Evolutionary conservation across 2,113 vertebrate genomes (phyloP).

Genomic region (Galemys pyrenaicus): DNA sequence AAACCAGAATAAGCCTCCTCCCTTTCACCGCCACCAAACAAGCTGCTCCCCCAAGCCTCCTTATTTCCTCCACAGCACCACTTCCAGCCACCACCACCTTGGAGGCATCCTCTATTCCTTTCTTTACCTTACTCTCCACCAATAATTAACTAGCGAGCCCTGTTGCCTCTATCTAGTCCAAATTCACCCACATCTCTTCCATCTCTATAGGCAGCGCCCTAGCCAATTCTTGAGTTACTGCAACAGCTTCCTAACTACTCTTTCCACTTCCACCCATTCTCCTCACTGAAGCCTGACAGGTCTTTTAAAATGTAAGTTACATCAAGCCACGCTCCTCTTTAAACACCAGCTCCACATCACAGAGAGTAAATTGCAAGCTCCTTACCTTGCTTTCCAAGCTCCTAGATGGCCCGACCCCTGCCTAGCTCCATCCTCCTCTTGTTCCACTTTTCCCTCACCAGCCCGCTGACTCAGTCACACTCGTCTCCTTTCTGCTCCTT

Average conservation of each 20-base stretch:
- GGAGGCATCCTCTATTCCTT: not conserved
- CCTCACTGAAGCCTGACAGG: not conserved
- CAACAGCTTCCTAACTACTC: not conserved
- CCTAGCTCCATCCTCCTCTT: not conserved
- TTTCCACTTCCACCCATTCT: not conserved
- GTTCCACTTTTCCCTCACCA: not conserved
- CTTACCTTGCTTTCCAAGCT: slow-evolving; percentile 15
- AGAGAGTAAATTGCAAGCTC: not conserved
- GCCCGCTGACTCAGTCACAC: too few relatives aligned
- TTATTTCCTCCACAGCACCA: not conserved
- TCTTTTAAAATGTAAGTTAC: slow-evolving; percentile 4
- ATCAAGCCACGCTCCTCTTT: not conserved
- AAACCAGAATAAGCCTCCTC: not conserved
- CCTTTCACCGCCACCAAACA: not conserved
- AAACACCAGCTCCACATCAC: not conserved
- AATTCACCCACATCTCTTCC: not conserved
- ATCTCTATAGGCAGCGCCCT: not conserved
- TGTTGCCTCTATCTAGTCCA: not conserved
- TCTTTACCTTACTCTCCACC: not conserved
- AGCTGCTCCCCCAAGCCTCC: not conserved
- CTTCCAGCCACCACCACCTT: too few relatives aligned
- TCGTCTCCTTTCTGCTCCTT: not conserved
- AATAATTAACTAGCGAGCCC: not conserved
- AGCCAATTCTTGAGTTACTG: not conserved
- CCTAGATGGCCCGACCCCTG: not conserved